Evolutionary conservation across 2,888 invertebrate genomes (phyloP), one percentile per base, ranked within the genome.

Genomic region (Notodonta dromedarius): DNA sequence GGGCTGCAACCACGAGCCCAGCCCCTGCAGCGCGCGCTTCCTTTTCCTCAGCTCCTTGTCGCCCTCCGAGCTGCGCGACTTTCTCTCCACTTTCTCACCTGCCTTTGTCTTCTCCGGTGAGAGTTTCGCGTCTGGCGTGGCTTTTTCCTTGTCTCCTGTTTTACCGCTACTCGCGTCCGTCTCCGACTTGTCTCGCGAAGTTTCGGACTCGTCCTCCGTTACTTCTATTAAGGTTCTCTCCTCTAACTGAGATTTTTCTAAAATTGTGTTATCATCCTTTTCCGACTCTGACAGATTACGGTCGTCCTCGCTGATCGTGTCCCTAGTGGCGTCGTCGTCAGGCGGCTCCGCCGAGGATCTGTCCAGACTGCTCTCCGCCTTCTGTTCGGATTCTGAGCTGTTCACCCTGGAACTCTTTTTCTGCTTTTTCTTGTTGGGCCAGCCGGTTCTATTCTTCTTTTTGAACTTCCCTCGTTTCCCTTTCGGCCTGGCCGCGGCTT

Each of bases 381-480:
- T 86, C 40, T 66, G 68, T 40, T 81, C 83, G 2, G 80, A 81
- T 65, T 88, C 89, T 0, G 78, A 62, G 66, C 88, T 90, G 73
- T 74, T 83, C 9, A 83, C 82, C 57, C 88, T 77, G 0, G 88
- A 88, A 58, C 76, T 76, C 59, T 91, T 92, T 68, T 90, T 92
- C 12, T 75, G 78, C 76, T 87, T 93, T 79, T 84, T 94, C 78
- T 94, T 94, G 82, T 91, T 93, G 0, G 97, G 97, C 97, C 97
- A 97, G 9, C 97, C 97, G 0, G 97, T 97, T 65, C 95, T 94
- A 85, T 97, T 97, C 84, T 96, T 96, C 88, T 96, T 95, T 84
- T 95, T 94, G 80, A 95, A 95, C 68, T 94, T 94, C 58, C 94
- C 94, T 12, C 91, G 86, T 14, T 82, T 79, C 74, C 88, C 77